These are phyloP conservation scores for Psephotus haematonotus DNA, from an alignment of 2,113 vertebrate genomes.

Conservation along the genomic window DNA sequence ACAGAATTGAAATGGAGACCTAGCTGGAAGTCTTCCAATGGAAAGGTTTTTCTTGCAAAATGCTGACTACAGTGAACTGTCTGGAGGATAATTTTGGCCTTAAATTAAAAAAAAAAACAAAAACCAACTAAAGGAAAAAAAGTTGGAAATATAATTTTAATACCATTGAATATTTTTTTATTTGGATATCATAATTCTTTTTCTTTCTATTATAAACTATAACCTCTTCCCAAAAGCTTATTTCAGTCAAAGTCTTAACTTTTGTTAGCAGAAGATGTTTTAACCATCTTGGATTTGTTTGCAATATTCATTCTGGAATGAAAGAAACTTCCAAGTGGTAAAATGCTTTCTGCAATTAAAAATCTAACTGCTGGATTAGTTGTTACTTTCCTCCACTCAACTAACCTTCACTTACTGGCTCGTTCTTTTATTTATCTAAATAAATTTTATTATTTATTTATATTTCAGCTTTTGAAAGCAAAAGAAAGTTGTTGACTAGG, in stretches of 20 bases:
- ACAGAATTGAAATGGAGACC: constrained; percentile 11
- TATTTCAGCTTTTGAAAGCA: background rate
- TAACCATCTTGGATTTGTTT: background rate
- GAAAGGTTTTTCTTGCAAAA: constrained; percentile 28
- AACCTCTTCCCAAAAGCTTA: background rate
- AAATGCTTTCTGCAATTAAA: background rate
- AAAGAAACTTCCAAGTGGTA: background rate
- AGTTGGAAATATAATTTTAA: background rate
- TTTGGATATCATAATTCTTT: background rate
- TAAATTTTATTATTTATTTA: background rate
- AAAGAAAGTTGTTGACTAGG: background rate
- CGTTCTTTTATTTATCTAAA: background rate
- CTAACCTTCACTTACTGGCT: background rate
- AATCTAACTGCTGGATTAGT: background rate
- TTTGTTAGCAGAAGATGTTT: background rate
- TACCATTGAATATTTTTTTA: background rate
- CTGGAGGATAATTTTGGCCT: constrained; percentile 14
- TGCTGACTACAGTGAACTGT: background rate
- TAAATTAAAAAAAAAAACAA: constrained; percentile 7
- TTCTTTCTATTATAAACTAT: background rate
- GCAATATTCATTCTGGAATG: background rate
- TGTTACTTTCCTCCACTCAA: background rate
- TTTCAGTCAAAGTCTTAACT: background rate
- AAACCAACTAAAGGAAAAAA: background rate
- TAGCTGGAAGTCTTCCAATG: constrained; percentile 5